Conservation (phyloP, 2,888 invertebrate species). For the Sesia apiformis region DNA sequence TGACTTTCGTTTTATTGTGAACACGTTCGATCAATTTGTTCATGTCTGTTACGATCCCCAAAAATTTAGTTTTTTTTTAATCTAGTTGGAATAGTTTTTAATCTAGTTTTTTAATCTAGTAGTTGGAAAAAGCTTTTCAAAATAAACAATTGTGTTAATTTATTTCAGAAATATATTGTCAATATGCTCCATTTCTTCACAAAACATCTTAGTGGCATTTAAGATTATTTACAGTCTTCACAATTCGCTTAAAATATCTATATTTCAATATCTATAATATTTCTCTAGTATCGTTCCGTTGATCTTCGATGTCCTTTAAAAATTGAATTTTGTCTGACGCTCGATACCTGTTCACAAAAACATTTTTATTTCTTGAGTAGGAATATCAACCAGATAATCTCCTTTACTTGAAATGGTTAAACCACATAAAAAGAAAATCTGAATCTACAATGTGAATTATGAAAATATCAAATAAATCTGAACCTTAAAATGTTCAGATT, state of each 20-base stretch:
- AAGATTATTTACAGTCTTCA: slow-evolving; percentile 66
- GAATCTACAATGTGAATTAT: no score
- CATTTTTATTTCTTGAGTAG: no score
- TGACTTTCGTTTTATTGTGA: no score
- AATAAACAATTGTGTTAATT: slow-evolving; percentile 14
- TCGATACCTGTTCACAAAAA: slow-evolving; percentile 36
- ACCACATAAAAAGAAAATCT: no score
- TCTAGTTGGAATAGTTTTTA: no score
- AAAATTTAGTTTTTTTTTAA: no score
- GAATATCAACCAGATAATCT: no score
- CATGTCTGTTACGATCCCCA: no score
- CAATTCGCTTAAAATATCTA: slow-evolving; percentile 32
- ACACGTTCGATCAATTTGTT: no score
- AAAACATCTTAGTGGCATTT: slow-evolving; percentile 33
- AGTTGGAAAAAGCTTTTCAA: slow-evolving; percentile 18
- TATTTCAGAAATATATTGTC: slow-evolving; percentile 44
- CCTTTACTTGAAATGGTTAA: no score
- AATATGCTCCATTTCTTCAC: slow-evolving; percentile 59
- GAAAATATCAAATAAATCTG: no score
- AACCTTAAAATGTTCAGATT: no score
- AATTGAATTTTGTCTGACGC: slow-evolving; percentile 31
- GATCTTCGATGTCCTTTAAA: slow-evolving; percentile 38
- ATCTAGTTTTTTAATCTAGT: slow-evolving; percentile 2
- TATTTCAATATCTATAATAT: slow-evolving; percentile 35
- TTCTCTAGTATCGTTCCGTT: slow-evolving; percentile 42